phyloP scores from a whole-genome alignment of 1,140 invertebrate genomes.

The Caerostris extrusa region DNA sequence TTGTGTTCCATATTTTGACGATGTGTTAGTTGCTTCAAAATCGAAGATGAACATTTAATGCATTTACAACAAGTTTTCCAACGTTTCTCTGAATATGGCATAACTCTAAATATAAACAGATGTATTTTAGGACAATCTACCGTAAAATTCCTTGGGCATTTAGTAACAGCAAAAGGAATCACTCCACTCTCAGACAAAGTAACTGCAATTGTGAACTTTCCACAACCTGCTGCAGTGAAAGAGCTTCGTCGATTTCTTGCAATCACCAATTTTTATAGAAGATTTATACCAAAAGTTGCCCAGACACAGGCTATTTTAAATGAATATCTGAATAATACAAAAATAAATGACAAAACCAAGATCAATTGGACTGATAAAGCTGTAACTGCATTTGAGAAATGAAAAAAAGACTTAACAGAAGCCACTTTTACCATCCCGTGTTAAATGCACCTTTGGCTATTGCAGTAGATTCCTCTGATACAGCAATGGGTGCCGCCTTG shows the following conservation, averaged over 20 bases:
- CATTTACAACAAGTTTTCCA: too few relatives aligned
- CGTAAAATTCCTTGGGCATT: conserved; percentile 3
- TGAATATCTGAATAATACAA: conserved; percentile 81
- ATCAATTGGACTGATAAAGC: conserved; percentile 80
- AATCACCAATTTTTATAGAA: conserved; percentile 78
- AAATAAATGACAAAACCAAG: conserved; percentile 80
- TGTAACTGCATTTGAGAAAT: conserved; percentile 80
- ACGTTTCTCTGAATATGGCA: background rate
- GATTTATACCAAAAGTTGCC: conserved; percentile 51
- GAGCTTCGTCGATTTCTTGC: conserved; percentile 81
- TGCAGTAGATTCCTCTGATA: conserved; percentile 65
- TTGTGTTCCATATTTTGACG: background rate
- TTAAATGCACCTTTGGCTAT: conserved; percentile 61
- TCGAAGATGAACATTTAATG: too few relatives aligned
- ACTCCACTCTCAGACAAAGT: conserved; percentile 7
- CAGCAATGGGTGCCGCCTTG: conserved; percentile 71
- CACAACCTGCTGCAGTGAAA: conserved; percentile 79
- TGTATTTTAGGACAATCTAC: too few relatives aligned
- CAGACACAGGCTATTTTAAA: conserved; percentile 79
- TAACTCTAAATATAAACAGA: background rate
- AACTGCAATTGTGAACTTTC: conserved; percentile 80
- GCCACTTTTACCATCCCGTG: conserved; percentile 69
- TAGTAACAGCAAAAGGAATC: conserved; percentile 62
- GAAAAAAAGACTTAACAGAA: conserved; percentile 79
- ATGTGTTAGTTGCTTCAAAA: background rate